These are phyloP conservation scores for Spisula subtruncata DNA, from an alignment of 2,888 invertebrate species.

Conservation along the genomic window DNA sequence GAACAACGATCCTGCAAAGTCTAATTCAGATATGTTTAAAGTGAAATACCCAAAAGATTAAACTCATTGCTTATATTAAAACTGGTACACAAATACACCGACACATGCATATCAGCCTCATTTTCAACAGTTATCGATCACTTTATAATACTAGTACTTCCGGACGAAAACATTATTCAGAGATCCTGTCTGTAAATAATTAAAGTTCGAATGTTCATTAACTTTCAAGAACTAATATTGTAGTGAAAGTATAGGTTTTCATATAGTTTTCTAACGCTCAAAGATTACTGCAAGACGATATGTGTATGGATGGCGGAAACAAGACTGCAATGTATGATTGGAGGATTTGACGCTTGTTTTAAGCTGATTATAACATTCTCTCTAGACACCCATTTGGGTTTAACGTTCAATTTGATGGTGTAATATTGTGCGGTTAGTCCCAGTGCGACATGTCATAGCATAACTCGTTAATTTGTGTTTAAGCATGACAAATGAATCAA, in stretches of 20 bases:
- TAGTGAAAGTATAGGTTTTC: background rate
- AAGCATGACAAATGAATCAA: conserved; percentile 17
- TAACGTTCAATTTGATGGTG: conserved; percentile 7
- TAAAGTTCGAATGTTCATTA: no score
- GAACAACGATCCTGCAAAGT: no score
- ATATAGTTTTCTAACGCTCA: background rate
- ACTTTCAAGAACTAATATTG: background rate
- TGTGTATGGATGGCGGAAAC: background rate
- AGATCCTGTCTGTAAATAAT: no score
- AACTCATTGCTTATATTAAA: no score
- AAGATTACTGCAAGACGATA: background rate
- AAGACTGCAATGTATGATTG: background rate
- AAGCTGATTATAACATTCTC: background rate
- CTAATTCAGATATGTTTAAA: no score
- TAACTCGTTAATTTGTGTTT: background rate
- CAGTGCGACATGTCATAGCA: conserved; percentile 5
- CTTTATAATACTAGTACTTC: no score
- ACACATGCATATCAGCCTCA: no score
- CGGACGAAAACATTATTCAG: no score
- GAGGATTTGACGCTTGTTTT: background rate
- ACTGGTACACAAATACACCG: no score
- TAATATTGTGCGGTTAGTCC: background rate
- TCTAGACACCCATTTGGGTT: background rate
- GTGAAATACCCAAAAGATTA: no score
- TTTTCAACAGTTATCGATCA: no score